Base-by-base conservation (phyloP, 2,888 invertebrate genomes). In the Tenthredo livida region DNA sequence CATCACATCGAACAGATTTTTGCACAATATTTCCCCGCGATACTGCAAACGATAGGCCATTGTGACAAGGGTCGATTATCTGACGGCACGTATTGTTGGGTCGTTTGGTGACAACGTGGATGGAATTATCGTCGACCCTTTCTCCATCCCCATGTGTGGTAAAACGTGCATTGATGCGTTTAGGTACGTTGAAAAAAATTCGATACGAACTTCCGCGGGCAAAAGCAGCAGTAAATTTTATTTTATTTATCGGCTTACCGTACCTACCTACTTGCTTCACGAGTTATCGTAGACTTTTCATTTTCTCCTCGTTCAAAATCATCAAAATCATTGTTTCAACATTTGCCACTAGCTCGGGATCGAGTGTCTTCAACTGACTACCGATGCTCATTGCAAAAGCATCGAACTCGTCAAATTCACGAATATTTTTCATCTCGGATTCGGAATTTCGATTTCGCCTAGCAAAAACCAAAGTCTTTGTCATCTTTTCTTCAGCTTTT, bases 21-120 rank as follows among this genome's bases (percentile, higher is more conserved):
- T 33, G 50, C 54, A 77, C 50, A 77, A 77, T 73, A 40, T 73
- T 73, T 29, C 37, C n/a, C n/a, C 33, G 67, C 47, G 77, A 77
- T 77, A 77, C 77, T 77, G 77, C n/a, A 50, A 77, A 77, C 54
- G 77, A 77, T 77, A 40, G 50, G 50, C 77, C 77, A 77, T 77
- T 77, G 77, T 77, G 77, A 77, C 77, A 40, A 77, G 77, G 77
- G 77, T 77, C 77, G 77, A 77, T 77, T 77, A 77, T 77, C 77
- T 77, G 77, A 77, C 77, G 77, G 77, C 77, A 77, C 77, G 77
- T 77, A 77, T 77, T 77, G 77, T 75, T 77, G 77, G 77, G 77
- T 77, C 77, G 77, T 77, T 77, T 54, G 77, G 77, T 77, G 77
- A 77, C 77, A 77, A 77, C 77, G 77, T 77, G 77, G 77, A 77